These are phyloP conservation scores for Zaprionus ghesquierei DNA, from an alignment of 1,140 invertebrate genomes.

Conservation along the genomic window DNA sequence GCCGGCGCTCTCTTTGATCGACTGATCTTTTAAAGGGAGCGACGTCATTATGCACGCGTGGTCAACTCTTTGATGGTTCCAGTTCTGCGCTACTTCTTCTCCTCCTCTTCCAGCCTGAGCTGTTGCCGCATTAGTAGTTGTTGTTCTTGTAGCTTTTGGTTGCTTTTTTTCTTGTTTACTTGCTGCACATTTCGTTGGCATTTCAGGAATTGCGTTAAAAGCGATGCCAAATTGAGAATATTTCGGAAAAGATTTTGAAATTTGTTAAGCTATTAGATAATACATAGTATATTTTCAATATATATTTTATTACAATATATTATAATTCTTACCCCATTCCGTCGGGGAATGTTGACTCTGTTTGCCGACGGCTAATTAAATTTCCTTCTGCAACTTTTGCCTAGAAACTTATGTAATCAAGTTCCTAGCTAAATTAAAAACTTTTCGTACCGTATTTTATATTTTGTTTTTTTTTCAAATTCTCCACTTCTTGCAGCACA, in stretches of 20 bases:
- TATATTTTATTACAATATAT: not conserved
- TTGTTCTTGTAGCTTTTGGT: not conserved
- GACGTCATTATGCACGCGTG: slow-evolving; percentile 78
- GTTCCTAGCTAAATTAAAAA: not conserved
- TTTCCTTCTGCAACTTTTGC: not conserved
- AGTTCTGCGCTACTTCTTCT: slow-evolving; percentile 8
- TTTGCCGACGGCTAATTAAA: slow-evolving; percentile 13
- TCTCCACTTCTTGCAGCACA: slow-evolving; percentile 5
- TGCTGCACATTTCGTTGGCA: slow-evolving; percentile 22
- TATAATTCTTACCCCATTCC: not conserved
- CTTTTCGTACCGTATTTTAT: not conserved
- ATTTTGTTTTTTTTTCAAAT: not conserved
- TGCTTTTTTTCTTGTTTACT: not conserved
- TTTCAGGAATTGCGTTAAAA: slow-evolving; percentile 18
- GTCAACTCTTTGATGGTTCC: slow-evolving; percentile 66
- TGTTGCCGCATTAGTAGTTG: not conserved
- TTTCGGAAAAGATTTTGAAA: not conserved
- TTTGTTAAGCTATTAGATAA: not conserved
- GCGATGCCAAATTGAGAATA: not conserved
- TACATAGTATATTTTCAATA: not conserved
- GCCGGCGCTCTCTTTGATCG: slow-evolving; percentile 74
- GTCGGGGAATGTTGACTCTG: not conserved
- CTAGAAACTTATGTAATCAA: not conserved
- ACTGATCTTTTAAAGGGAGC: slow-evolving; percentile 77
- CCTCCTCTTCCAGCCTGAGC: not conserved